Conservation (phyloP, 2,888 invertebrate genomes). For the Harpalus rufipes region DNA sequence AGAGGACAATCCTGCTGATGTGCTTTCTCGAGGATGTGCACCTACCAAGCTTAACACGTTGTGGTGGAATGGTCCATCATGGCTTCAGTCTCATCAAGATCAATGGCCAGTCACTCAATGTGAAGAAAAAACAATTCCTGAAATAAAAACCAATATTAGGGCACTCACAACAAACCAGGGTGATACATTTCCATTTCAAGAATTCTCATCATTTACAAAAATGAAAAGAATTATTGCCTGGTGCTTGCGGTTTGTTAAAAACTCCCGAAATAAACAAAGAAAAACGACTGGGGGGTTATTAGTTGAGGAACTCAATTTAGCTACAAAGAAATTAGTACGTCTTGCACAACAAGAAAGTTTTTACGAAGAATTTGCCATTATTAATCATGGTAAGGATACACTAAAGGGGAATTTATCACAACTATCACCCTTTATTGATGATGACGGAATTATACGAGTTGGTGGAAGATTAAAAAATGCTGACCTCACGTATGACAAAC, state of each 20-base stretch:
- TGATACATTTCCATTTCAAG: slow-evolving; percentile 1
- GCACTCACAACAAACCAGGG: not conserved
- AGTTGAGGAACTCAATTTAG: not conserved
- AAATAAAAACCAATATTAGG: not conserved
- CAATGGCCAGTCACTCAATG: too few species aligned
- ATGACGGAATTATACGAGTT: slow-evolving; percentile 11
- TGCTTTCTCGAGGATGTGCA: too few species aligned
- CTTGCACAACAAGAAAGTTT: slow-evolving; percentile 16
- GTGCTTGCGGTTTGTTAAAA: not conserved
- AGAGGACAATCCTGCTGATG: too few species aligned
- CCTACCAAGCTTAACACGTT: too few species aligned
- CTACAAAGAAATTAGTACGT: not conserved
- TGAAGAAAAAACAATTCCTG: not conserved
- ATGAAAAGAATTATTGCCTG: not conserved
- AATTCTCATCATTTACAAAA: not conserved
- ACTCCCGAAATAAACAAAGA: not conserved
- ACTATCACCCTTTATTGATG: slow-evolving; percentile 23
- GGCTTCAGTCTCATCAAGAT: too few species aligned
- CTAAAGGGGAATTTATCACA: not conserved
- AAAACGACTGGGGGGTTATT: not conserved
- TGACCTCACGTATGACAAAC: slow-evolving; percentile 15
- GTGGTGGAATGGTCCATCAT: too few species aligned
- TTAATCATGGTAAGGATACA: not conserved
- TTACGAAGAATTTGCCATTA: not conserved
- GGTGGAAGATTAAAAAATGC: slow-evolving; percentile 4